Base-by-base conservation (phyloP, 2,797 vertebrate genomes). In the Epinephelus coioides region DNA sequence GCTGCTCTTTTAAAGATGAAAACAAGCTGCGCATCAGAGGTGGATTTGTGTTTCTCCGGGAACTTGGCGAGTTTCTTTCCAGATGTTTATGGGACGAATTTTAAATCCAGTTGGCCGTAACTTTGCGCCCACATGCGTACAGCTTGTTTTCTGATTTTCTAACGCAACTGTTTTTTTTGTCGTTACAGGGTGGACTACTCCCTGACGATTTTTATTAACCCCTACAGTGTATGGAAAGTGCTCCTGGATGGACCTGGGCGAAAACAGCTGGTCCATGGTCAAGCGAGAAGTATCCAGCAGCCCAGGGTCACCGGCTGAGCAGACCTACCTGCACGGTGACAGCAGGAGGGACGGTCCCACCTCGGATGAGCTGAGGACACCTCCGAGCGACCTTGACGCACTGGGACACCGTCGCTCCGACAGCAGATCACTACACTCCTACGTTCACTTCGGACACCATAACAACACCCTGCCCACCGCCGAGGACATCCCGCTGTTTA, bases 191-290 rank as follows among this genome's bases (percentile, higher is more conserved):
- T 82, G 54, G 79, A 80, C 68, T 76, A 83, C 87, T 83, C 91
- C 84, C 89, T 86, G 84, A 86, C 61, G 18, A 78, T 89, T 94
- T 93, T 90, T 89, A 64, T 86, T 91, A 69, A 89, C 84, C 62
- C 71, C 76, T 68, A 82, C 90, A 69, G 92, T 94, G 94, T 95
- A 93, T 95, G 94, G 91, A 95, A 95, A 96, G 92, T 88, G 92
- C 94, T 96, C 96, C 95, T 98, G 98, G 97, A 99, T 99, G 98
- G 98, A 98, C 97, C 97, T 98, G 96, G 96, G 96, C 91, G 97
- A 98, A 93, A 94, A 95, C 94, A 95, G 96, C 96, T 99, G 98
- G 97, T 97, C 97, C 95, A 96, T 96, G 94, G 95, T 97, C 88
- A 99, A 98, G 96, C 95, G 97, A 92, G 96, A 97, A 92, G 93